phyloP scores from a whole-genome alignment of 2,888 invertebrate genomes.

The Slavum lentiscoides region DNA sequence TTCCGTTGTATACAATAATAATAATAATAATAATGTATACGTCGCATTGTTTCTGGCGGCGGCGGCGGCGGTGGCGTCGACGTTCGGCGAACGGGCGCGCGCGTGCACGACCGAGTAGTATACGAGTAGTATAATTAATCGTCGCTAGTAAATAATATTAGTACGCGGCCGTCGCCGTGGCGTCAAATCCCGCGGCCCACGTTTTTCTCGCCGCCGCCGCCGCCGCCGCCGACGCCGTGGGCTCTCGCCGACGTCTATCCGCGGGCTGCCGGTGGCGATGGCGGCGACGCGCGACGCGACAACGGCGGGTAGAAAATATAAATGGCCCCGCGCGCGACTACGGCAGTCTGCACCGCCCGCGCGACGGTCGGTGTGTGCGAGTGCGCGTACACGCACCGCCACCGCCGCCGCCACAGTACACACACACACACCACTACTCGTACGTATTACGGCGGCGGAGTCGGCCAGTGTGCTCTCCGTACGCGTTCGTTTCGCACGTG shows the following conservation, averaged over 20 bases:
- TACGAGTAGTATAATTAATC: conserved; percentile 36
- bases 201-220: conserved; percentile 35
- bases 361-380: conserved; percentile 39
- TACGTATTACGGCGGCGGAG: conserved; percentile 9
- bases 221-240: conserved; percentile 21
- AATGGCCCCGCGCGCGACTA: conserved; percentile 40
- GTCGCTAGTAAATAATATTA: conserved; percentile 48
- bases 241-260: conserved; percentile 23
- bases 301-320: conserved; percentile 41
- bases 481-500: conserved; percentile 47
- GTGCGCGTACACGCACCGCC: conserved; percentile 28
- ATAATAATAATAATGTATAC: conserved; percentile 55
- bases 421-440: neutral
- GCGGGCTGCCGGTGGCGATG: neutral
- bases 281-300: neutral
- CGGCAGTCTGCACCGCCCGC: conserved; percentile 39
- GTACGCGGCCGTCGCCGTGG: conserved; percentile 27
- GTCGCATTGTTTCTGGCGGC: conserved; percentile 58
- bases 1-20: conserved; percentile 57
- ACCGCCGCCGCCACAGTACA: neutral
- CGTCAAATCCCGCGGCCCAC: conserved; percentile 48
- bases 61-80: conserved; percentile 56
- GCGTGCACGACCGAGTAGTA: conserved; percentile 27
- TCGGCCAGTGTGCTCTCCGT: conserved; percentile 34
- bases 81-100: neutral